Percentiles rank a stretch among this genome's conserved stretches.
Evolutionary conservation across 2,113 vertebrate genomes (phyloP).

Genomic region (Typhlomys cinereus): DNA sequence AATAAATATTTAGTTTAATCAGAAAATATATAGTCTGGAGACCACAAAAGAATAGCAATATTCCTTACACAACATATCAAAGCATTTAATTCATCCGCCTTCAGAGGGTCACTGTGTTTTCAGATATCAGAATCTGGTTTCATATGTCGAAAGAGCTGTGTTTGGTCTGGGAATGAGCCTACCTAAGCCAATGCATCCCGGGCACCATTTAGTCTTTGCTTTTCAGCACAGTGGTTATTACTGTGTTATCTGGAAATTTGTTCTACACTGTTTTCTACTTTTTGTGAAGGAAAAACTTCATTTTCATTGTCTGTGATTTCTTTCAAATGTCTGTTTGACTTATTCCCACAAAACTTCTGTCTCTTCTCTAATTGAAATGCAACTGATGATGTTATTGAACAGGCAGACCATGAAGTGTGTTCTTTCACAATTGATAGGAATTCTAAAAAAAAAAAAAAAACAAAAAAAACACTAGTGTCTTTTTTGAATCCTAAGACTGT

Average conservation of each 20-base stretch:
- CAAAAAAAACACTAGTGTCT: too few species aligned
- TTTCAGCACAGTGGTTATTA: conserved; percentile 31
- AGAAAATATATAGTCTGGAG: conserved; percentile 48
- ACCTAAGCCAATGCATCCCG: conserved; percentile 25
- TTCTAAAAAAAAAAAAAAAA: conserved; percentile 28
- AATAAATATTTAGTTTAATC: conserved; percentile 56
- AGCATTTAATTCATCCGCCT: conserved; percentile 52
- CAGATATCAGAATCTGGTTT: conserved; percentile 42
- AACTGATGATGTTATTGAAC: not conserved
- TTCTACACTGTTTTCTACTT: not conserved
- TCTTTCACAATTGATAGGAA: not conserved
- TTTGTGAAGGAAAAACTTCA: not conserved
- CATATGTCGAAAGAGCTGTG: not conserved
- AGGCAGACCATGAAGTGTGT: not conserved
- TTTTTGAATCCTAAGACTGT: not conserved
- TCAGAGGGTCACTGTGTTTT: conserved; percentile 26
- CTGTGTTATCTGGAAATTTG: not conserved
- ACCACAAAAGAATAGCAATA: conserved; percentile 43
- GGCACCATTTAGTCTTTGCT: not conserved
- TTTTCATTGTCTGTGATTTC: conserved; percentile 28
- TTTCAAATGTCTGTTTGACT: not conserved
- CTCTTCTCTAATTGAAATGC: conserved; percentile 25
- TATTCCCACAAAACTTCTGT: conserved; percentile 13
- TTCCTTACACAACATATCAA: conserved; percentile 41
- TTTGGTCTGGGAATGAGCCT: not conserved